phyloP scores from a whole-genome alignment of 2,113 vertebrate species.

The Thinocorus orbignyianus region DNA sequence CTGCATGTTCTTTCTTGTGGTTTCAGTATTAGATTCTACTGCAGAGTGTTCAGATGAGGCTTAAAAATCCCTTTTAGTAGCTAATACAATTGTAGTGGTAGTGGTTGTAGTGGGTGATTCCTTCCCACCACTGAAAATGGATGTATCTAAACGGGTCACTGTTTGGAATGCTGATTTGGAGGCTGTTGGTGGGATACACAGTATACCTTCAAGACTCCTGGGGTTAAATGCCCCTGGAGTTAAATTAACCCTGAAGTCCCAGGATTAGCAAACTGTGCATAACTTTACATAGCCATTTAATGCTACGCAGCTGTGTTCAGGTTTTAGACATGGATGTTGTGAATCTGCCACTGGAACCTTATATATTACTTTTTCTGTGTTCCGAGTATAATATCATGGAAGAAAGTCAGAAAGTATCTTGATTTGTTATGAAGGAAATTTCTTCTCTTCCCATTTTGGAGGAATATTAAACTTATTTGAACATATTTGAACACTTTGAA shows the following conservation, averaged over 20 bases:
- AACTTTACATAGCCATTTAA: fast-evolving
- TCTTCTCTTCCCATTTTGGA: background rate
- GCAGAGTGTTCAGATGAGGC: background rate
- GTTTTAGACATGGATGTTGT: background rate
- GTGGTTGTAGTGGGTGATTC: background rate
- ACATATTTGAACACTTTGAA: no score
- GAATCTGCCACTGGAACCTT: background rate
- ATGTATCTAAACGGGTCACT: fast-evolving
- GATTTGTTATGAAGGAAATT: background rate
- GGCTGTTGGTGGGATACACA: fast-evolving
- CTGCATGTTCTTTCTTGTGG: background rate
- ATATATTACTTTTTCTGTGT: fast-evolving
- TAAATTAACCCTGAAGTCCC: background rate
- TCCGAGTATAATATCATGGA: fast-evolving
- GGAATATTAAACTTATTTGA: background rate
- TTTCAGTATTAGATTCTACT: background rate
- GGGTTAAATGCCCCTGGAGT: background rate
- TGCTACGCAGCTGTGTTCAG: fast-evolving
- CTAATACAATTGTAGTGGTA: fast-evolving
- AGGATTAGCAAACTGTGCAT: no score
- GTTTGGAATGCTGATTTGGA: background rate
- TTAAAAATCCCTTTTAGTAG: background rate
- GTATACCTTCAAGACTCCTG: fast-evolving
- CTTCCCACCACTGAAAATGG: fast-evolving
- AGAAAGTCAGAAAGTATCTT: background rate